These are phyloP conservation scores for Baryphthengus martii DNA, from an alignment of 2,113 vertebrate genomes.

Conservation along the genomic window DNA sequence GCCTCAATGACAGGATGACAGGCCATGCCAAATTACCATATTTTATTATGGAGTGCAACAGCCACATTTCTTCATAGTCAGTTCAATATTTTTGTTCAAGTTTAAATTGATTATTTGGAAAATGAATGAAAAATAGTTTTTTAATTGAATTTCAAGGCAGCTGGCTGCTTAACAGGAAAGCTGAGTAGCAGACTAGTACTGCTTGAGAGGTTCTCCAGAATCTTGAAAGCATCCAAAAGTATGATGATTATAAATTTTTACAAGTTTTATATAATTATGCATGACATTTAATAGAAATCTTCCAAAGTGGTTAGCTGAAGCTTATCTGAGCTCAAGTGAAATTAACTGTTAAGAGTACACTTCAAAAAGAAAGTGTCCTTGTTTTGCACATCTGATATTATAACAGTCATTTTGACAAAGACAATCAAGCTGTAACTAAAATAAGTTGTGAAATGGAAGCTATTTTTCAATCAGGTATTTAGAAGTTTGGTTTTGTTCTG, in stretches of 20 bases:
- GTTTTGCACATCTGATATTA: not conserved
- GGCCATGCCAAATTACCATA: not conserved
- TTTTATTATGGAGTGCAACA: not conserved
- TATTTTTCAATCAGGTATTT: not conserved
- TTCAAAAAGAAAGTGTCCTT: conserved; percentile 18
- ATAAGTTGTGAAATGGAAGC: not conserved
- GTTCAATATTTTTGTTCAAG: conserved; percentile 57
- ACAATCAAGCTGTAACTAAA: not conserved
- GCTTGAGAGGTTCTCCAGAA: conserved; percentile 70
- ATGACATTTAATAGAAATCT: conserved; percentile 72
- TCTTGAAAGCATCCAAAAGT: conserved; percentile 63
- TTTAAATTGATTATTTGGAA: conserved; percentile 52
- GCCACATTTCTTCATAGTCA: not conserved
- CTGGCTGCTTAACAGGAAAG: conserved; percentile 43
- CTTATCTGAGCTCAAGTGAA: conserved; percentile 57
- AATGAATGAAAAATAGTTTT: conserved; percentile 39
- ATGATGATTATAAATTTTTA: conserved; percentile 67
- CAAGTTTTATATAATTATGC: conserved; percentile 70
- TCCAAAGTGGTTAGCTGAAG: conserved; percentile 55
- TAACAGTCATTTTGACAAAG: conserved; percentile 36
- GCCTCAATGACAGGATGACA: not conserved
- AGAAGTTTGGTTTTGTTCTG: not conserved
- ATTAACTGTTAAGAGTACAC: conserved; percentile 48
- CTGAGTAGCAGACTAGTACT: conserved; percentile 56
- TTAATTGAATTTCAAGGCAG: conserved; percentile 47